phyloP scores from a whole-genome alignment of 1,140 invertebrate species.

The Ceratina calcarata region DNA sequence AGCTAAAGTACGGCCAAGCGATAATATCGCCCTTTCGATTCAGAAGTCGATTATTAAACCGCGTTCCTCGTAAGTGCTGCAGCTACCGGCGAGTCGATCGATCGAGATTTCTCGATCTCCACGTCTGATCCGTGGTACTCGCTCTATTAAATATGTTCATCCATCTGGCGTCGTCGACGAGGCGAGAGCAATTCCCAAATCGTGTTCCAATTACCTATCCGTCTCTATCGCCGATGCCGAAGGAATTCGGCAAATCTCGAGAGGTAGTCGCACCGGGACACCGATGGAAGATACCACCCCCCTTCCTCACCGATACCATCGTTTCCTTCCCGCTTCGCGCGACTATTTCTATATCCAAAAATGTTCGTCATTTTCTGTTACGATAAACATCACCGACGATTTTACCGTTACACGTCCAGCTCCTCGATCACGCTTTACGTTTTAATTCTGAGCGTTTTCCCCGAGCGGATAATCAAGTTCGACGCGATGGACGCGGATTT shows the following conservation, averaged over 20 bases:
- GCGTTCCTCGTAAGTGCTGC: slow-evolving; percentile 6
- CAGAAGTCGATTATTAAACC: too few species aligned
- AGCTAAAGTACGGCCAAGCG: background rate
- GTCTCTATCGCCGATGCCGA: background rate
- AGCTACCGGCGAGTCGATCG: too few species aligned
- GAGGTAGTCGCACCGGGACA: background rate
- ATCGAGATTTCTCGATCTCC: background rate
- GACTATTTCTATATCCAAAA: slow-evolving; percentile 18
- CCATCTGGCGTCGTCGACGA: slow-evolving; percentile 20
- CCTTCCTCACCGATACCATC: too few species aligned
- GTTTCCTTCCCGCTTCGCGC: too few species aligned
- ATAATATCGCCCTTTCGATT: too few species aligned
- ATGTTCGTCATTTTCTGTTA: slow-evolving; percentile 39
- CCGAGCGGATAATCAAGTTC: too few species aligned
- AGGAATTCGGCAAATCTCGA: slow-evolving; percentile 21
- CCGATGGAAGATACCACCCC: too few species aligned
- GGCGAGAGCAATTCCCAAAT: slow-evolving; percentile 40
- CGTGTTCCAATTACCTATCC: slow-evolving; percentile 8
- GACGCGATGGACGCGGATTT: background rate
- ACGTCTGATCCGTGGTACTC: background rate
- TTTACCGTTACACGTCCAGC: background rate
- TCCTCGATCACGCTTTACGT: too few species aligned
- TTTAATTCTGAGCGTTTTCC: too few species aligned
- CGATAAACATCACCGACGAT: slow-evolving; percentile 7
- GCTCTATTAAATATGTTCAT: slow-evolving; percentile 36